Base-by-base conservation (phyloP, 92 coral and sea anemone genomes). In the Actinostola sp. region DNA sequence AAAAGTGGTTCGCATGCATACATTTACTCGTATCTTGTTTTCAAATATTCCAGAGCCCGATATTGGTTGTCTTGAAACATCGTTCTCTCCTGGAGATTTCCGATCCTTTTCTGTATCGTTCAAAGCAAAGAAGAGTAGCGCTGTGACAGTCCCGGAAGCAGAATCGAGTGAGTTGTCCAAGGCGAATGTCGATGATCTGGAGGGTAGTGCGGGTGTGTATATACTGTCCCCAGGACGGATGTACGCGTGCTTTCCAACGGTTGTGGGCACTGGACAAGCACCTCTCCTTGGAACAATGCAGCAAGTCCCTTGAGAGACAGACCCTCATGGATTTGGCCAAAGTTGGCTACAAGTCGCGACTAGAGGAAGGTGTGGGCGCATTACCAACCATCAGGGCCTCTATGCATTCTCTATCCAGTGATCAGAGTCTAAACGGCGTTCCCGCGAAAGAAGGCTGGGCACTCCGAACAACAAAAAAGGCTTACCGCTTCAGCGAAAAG, bases 271-370 rank as follows among this genome's bases (percentile, higher is more conserved):
- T 69, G 13, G 83, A 82, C 46, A 45, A 46, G 20, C 87, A 82
- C 59, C 60, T 75, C 13, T 61, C 81, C 23, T 67, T 64, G 31
- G 88, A 65, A 59, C 27, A 33, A 16, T 82, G 88, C 55, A 19
- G 48, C 19, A 16, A 19, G 20, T 13, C 41, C 8, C 33, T 52
- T 16, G 82, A 85, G 33, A 50, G 81, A 60, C 34, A 58, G 11
- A 55, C 86, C 8, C 73, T 85, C 17, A 21, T 79, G 20, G 83
- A 85, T 55, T 34, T 48, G 48, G 86, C 77, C 36, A 80, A 73
- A 50, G 23, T 23, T 55, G 45, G 61, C 38, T 85, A 80, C 67
- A 78, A 80, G 25, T 28, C 64, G 54, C 58, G 30, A 11, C 48
- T 85, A 3, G 33, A 52, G 42, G 85, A 72, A 54, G 89, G 86